Evolutionary conservation across 1,140 invertebrate genomes (phyloP), one percentile per base, ranked within the genome.

Genomic region (Camponotus floridanus): DNA sequence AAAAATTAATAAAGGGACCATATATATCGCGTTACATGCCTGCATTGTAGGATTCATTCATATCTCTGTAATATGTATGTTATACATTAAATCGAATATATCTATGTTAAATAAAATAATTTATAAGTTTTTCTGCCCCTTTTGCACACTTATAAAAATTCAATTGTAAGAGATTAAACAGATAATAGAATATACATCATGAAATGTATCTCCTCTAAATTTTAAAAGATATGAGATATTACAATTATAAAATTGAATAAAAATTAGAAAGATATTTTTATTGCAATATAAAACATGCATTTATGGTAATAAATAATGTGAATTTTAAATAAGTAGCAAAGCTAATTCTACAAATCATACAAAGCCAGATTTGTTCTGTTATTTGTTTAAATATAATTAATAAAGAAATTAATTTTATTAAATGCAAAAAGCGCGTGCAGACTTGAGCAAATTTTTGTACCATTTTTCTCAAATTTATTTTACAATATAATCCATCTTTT

Each of bases 1-100:
- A 18, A 90, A 0, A 86, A 39, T 80, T 81, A 86, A 88, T 86
- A 51, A 89, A 89, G 87, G 87, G 87, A 89, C 88, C 88, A 89
- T 78, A 33, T 79, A 39, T 89, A 89, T 89, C 73, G 74, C 26
- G 48, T 79, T 86, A 67, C 39, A 39, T 76, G 86, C 15, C 21
- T 87, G 74, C 51, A 39, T 74, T 64, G 59, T 88, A 86, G 42
- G 11, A 51, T 76, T 70, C 57, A 80, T 71, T 81, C 55, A 51
- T 61, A 51, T 81, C 79, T 71, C 15, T 70, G 31, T 57, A 78
- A 79, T 42, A 55, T 64, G 26, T 67, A 67, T n/a, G 76, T 79
- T 81, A 59, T 71, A 57, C 57, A 81, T 81, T 81, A 39, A 73
- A 73, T 81, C 51, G 79, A 81, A 81, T 81, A 73, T 81, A 81